These are phyloP conservation scores for Aurelia aurita complex sp. Pacific DNA, from an alignment of 30 jellyfish, hydroid and myxozoan genomes.

Conservation along the genomic window DNA sequence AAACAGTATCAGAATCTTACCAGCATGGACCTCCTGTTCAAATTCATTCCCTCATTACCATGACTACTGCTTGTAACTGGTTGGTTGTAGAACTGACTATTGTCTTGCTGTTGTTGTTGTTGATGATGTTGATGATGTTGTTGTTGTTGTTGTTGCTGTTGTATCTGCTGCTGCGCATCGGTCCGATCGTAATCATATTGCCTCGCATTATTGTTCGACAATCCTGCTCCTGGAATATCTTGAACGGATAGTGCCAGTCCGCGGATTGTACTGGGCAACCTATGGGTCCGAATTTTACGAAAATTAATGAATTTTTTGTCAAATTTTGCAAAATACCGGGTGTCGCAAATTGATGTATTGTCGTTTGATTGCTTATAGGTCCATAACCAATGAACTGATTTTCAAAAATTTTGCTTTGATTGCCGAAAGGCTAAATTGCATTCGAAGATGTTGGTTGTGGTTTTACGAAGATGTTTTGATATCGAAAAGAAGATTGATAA, in stretches of 20 bases:
- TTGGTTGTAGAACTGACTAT: conserved; percentile 27
- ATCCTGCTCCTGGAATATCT: conserved; percentile 45
- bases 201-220: conserved; percentile 17
- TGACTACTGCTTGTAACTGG: conserved; percentile 2
- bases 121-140: conserved; percentile 34
- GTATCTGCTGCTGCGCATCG: conserved; percentile 27
- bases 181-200: conserved; percentile 37
- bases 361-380: too few species aligned
- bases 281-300: not conserved
- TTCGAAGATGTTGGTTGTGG: too few species aligned
- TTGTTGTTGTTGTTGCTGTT: conserved; percentile 29
- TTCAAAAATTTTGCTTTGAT: too few species aligned
- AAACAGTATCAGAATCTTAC: not conserved
- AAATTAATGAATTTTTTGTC: too few species aligned
- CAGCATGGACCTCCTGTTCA: conserved; percentile 55
- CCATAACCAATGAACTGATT: too few species aligned
- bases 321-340: too few species aligned
- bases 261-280: conserved; percentile 21
- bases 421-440: too few species aligned
- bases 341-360: too few species aligned
- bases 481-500: too few species aligned
- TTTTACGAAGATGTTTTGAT: too few species aligned
- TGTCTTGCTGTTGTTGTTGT: conserved; percentile 9
- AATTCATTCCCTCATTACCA: conserved; percentile 37
- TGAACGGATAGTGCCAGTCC: conserved; percentile 68